Base-by-base conservation (phyloP, 2,888 invertebrate species). In the Drosophila maculinotata region DNA sequence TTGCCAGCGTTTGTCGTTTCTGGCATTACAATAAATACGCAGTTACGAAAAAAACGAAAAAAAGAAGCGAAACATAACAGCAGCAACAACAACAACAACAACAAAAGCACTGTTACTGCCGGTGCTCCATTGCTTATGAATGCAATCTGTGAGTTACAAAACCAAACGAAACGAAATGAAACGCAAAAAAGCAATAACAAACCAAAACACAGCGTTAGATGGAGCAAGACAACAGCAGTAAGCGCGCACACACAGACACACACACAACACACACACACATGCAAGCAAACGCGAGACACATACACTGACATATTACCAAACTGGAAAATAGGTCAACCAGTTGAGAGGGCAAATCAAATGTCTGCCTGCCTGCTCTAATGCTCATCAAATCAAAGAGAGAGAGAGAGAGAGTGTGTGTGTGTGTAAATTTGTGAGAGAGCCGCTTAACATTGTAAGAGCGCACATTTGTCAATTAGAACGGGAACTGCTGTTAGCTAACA, bases 281-380 rank as follows among this genome's bases (percentile, higher is more conserved):
- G n/a, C n/a, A n/a, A n/a, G n/a, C n/a, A n/a, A n/a, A n/a, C n/a
- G n/a, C n/a, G 25, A 58, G 41, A 65, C 45, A 41, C 9, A 31
- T 41, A 49, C 62, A 64, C 58, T 63, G 67, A 62, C 65, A 63
- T 57, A 75, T 72, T 72, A 78, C 71, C 60, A 76, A 82, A 79
- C 77, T 82, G 86, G 73, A 88, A 89, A 87, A 85, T 87, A 83
- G 87, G 87, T 88, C 88, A 88, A 88, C 54, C 72, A 78, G 78
- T 33, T 67, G 85, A 85, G 73, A 85, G 67, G 49, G 72, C 70
- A 66, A 47, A 25, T 56, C 53, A 64, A 44, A 44, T 15, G 17
- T 23, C 53, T 36, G 65, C 58, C 20, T 39, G 49, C 75, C 67
- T 75, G 49, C 69, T 83, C 74, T 67, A 62, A 63, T 53, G 63